Evolutionary conservation across 1,140 invertebrate genomes (phyloP), one percentile per base, ranked within the genome.

Genomic region (Drosophila willistoni): DNA sequence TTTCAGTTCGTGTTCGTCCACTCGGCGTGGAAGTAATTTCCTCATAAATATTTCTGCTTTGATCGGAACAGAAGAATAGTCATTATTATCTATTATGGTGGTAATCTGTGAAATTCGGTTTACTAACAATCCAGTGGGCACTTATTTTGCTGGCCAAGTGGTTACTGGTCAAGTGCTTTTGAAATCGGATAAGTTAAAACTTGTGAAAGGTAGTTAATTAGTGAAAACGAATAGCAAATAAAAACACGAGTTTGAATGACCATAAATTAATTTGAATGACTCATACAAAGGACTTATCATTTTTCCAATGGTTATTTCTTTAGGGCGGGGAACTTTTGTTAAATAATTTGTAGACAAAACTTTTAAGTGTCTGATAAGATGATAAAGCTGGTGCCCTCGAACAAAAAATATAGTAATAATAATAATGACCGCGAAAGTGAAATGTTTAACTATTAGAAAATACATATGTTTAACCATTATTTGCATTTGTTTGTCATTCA

Each of bases 101-200:
- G 79, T 91, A 14, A 77, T 51, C 19, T 91, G 90, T 71, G 73
- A 77, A 42, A 91, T 91, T 65, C 54, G 80, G 7, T 93, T 94
- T 59, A 92, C 68, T 12, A 78, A 94, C 55, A 94, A 93, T 81
- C 86, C 92, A 2, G 80, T 75, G 12, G 89, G 79, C 10, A 90
- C 92, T 14, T 94, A 93, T 73, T 94, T 92, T 91, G 92, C 92
- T 54, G 94, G 93, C 9, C 92, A 94, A 81, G 81, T 86, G 12
- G 77, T 94, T 3, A 90, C 90, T 9, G 94, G 94, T 13, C 83
- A 81, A 72, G 90, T 94, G 14, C 68, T 93, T 12, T 62, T 94
- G 7, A 87, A 78, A 34, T 64, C 91, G 4, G 92, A 93, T 42
- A 91, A 92, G 54, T 73, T 90, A 0, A 93, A 93, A 68, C 92